Percentiles rank a stretch among this genome's conserved stretches.
Evolutionary conservation across 2,797 vertebrate genomes (phyloP).

Genomic region (Myotis daubentonii): DNA sequence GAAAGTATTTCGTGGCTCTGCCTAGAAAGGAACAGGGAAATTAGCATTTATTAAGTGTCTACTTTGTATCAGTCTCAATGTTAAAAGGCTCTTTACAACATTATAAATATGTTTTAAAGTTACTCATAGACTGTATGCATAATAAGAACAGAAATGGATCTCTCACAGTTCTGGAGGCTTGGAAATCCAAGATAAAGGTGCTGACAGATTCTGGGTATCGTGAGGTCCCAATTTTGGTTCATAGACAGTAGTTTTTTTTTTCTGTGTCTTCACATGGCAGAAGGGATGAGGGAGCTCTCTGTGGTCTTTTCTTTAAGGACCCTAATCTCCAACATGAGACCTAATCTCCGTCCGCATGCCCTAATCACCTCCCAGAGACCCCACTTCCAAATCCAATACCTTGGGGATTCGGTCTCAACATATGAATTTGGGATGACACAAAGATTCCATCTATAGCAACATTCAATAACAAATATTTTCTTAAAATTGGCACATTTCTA

Average conservation of each 20-base stretch:
- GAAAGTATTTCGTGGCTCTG: neutral
- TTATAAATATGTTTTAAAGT: neutral
- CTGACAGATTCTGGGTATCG: neutral
- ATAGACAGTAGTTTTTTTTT: neutral
- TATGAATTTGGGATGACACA: neutral
- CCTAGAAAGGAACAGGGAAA: neutral
- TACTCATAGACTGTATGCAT: neutral
- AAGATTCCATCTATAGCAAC: neutral
- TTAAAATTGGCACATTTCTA: neutral
- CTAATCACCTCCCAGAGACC: neutral
- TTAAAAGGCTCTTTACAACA: neutral
- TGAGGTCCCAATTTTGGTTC: neutral
- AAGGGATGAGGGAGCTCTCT: neutral
- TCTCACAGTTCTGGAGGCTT: neutral
- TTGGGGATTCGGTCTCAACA: neutral
- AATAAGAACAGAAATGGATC: neutral
- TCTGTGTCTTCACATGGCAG: neutral
- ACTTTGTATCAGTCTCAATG: neutral
- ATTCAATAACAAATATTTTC: neutral
- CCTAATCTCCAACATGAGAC: neutral
- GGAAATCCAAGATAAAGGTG: neutral
- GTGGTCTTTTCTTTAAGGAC: neutral
- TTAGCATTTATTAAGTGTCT: slow-evolving; percentile 1
- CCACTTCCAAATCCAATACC: neutral
- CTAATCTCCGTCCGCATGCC: neutral